A percentile compares a stretch with the other conserved stretches of the same genome.
Evolutionary conservation across 2,888 invertebrate genomes (phyloP).

Genomic region (Idaea dimidiata): DNA sequence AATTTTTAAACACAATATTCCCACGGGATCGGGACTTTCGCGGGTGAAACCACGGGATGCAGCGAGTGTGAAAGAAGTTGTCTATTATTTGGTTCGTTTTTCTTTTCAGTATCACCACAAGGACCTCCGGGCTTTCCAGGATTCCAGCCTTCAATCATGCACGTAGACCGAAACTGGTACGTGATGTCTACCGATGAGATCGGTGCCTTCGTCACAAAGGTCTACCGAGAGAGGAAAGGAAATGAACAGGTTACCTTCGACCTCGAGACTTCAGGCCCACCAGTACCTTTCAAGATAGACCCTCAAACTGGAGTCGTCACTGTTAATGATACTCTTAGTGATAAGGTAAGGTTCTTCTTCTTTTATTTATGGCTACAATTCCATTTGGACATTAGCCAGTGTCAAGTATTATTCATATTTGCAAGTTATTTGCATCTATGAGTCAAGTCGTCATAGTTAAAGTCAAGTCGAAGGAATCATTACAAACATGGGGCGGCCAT

Average conservation of each 20-base stretch:
- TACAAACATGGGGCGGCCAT: too few relatives aligned
- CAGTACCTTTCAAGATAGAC: constrained; percentile 89
- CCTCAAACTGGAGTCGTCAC: constrained; percentile 87
- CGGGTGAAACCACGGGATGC: too few relatives aligned
- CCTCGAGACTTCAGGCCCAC: constrained; percentile 81
- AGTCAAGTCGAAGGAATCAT: too few relatives aligned
- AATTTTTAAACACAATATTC: too few relatives aligned
- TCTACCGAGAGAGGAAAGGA: constrained; percentile 84
- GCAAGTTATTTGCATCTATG: too few relatives aligned
- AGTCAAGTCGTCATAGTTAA: too few relatives aligned
- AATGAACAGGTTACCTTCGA: constrained; percentile 84
- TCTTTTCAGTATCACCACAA: constrained; percentile 69
- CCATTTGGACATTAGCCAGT: too few relatives aligned
- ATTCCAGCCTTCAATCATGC: constrained; percentile 84
- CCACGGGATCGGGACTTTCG: too few relatives aligned
- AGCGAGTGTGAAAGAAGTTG: too few relatives aligned
- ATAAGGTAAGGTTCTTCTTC: constrained; percentile 89
- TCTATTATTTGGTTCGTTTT: constrained; percentile 19
- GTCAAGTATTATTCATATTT: too few relatives aligned
- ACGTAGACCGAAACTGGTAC: constrained; percentile 87
- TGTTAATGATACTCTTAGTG: constrained; percentile 88
- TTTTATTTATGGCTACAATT: too few relatives aligned
- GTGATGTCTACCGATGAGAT: constrained; percentile 86
- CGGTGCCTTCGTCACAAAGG: constrained; percentile 86
- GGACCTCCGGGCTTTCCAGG: constrained; percentile 68